phyloP scores from a whole-genome alignment of 1,140 invertebrate genomes.

The Camponotus vicinus region DNA sequence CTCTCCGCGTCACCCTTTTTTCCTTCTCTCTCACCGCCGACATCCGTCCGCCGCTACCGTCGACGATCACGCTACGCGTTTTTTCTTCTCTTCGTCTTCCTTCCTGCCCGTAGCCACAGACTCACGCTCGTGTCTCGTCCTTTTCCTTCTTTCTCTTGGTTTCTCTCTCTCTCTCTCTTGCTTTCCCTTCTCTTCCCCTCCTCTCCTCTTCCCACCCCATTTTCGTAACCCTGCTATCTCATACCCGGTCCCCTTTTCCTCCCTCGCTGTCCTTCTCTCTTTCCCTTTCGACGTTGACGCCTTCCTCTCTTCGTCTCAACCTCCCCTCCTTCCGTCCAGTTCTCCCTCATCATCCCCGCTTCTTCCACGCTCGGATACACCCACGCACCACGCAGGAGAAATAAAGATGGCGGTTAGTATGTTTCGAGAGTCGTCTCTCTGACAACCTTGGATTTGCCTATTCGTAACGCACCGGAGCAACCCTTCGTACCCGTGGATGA shows the following conservation, averaged over 20 bases:
- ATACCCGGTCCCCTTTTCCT: conserved; percentile 25
- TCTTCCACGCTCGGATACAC: conserved; percentile 80
- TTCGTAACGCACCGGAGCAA: conserved; percentile 77
- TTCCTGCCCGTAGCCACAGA: conserved; percentile 35
- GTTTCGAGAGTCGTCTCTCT: conserved; percentile 86
- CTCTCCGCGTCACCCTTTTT: conserved; percentile 29
- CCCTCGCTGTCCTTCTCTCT: conserved; percentile 19
- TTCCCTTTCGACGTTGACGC: background rate
- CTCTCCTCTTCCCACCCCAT: conserved; percentile 2
- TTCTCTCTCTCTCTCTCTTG: conserved; percentile 10
- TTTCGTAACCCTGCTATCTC: conserved; percentile 28
- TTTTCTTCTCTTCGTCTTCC: conserved; percentile 41
- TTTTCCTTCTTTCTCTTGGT: conserved; percentile 23
- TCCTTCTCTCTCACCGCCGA: conserved; percentile 25
- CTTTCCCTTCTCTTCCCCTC: background rate
- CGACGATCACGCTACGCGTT: conserved; percentile 28
- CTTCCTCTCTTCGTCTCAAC: conserved; percentile 9
- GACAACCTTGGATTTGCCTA: conserved; percentile 84
- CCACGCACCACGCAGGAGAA: conserved; percentile 80
- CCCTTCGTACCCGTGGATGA: conserved; percentile 47
- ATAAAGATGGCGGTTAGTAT: conserved; percentile 84
- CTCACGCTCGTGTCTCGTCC: conserved; percentile 38
- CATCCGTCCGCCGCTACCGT: conserved; percentile 19
- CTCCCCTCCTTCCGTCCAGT: conserved; percentile 50
- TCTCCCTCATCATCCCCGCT: conserved; percentile 71